Evolutionary conservation across 64 coral and sea anemone species (phyloP).

Genomic region (Hydrozoanthus tunicans): DNA sequence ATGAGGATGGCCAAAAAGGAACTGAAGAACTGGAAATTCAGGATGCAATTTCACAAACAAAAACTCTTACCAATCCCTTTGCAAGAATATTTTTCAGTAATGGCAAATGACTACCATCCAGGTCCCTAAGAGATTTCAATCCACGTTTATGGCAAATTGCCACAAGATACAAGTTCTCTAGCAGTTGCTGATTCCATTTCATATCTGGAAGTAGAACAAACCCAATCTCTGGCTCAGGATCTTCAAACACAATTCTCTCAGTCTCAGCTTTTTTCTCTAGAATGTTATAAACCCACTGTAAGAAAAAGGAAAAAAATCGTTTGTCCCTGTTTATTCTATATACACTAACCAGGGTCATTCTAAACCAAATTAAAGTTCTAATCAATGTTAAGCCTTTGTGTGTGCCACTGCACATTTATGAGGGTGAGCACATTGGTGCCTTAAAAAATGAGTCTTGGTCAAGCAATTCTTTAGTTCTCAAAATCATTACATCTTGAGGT

Average conservation of each 20-base stretch:
- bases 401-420: too few species aligned
- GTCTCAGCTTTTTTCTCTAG: constrained; percentile 93
- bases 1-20: too few species aligned
- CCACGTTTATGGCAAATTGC: constrained; percentile 75
- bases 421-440: too few species aligned
- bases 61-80: constrained; percentile 78
- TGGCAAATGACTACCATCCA: constrained; percentile 71
- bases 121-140: constrained; percentile 88
- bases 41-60: background rate
- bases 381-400: too few species aligned
- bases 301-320: background rate
- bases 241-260: constrained; percentile 93
- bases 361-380: too few species aligned
- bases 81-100: constrained; percentile 86
- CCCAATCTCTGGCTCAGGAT: constrained; percentile 68
- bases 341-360: too few species aligned
- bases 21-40: too few species aligned
- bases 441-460: too few species aligned
- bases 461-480: too few species aligned
- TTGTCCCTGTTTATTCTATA: too few species aligned
- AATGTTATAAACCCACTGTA: constrained; percentile 99
- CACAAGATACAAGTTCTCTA: constrained; percentile 92
- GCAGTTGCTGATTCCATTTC: constrained; percentile 92
- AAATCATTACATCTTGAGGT: too few species aligned
- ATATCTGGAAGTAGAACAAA: constrained; percentile 95